A percentile compares a stretch with the other conserved stretches of the same genome.
phyloP scores from a whole-genome alignment of 92 coral and sea anemone genomes.

The Anthopleura xanthogrammica region DNA sequence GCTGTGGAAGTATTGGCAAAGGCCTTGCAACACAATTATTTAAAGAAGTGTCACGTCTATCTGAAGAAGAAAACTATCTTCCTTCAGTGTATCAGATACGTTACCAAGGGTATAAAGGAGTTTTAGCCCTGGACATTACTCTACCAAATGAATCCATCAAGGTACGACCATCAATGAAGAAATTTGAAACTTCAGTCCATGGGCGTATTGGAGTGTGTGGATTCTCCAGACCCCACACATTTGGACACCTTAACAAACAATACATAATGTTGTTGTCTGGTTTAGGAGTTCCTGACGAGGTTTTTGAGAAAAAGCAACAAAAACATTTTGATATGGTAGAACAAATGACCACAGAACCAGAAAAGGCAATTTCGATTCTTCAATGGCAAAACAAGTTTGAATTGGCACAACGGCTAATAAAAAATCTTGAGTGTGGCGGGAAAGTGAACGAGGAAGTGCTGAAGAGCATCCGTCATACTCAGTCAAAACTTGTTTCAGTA shows the following conservation, averaged over 20 bases:
- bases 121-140: constrained; percentile 54
- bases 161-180: constrained; percentile 91
- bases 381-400: constrained; percentile 61
- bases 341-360: constrained; percentile 55
- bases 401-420: constrained; percentile 10
- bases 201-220: constrained; percentile 76
- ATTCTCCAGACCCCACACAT: constrained; percentile 77
- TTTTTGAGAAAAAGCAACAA: constrained; percentile 65
- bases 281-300: constrained; percentile 69
- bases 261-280: constrained; percentile 84
- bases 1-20: constrained; percentile 79
- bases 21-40: constrained; percentile 52
- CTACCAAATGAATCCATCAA: constrained; percentile 56
- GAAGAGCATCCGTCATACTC: constrained; percentile 5
- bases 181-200: constrained; percentile 39
- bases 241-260: constrained; percentile 88
- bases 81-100: constrained; percentile 93
- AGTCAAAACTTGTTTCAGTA: constrained; percentile 28
- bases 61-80: not conserved
- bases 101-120: constrained; percentile 87
- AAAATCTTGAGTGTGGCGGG: not conserved
- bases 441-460: not conserved
- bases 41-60: constrained; percentile 39
- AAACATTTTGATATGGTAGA: constrained; percentile 65
- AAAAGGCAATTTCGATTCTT: constrained; percentile 62